Conservation (phyloP, 92 coral and sea anemone species). For the Actinernus sp. region DNA sequence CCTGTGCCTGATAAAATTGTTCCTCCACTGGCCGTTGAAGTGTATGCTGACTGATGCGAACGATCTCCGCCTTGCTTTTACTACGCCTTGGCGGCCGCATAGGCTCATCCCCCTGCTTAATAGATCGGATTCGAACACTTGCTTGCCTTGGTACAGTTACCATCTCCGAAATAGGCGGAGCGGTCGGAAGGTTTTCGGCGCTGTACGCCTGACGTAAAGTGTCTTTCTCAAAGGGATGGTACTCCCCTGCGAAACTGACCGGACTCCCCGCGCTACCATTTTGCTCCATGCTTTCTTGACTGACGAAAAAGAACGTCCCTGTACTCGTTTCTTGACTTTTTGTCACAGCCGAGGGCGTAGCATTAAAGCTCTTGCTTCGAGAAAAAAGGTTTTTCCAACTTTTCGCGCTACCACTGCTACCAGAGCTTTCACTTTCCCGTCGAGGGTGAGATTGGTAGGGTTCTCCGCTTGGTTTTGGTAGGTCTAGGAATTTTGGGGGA, state of each 20-base stretch:
- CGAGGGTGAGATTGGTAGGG: constrained; percentile 51
- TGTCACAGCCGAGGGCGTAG: constrained; percentile 32
- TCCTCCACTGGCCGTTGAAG: not conserved
- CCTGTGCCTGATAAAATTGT: too few species aligned
- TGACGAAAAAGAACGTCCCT: constrained; percentile 62
- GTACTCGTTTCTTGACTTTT: constrained; percentile 60
- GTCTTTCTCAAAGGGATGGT: constrained; percentile 17
- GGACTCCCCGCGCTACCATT: constrained; percentile 20
- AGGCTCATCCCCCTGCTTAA: constrained; percentile 38
- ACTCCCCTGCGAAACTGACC: constrained; percentile 52
- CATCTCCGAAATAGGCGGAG: constrained; percentile 1
- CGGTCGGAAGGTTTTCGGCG: constrained; percentile 49
- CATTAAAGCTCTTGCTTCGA: constrained; percentile 60
- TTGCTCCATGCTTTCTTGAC: constrained; percentile 33
- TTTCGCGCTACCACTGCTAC: constrained; percentile 28
- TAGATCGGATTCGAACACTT: constrained; percentile 22
- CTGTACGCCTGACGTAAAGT: constrained; percentile 60
- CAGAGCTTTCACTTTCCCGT: constrained; percentile 41
- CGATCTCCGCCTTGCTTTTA: constrained; percentile 16
- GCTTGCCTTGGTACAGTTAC: constrained; percentile 8
- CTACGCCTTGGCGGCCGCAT: constrained; percentile 23
- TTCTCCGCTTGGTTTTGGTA: constrained; percentile 15
- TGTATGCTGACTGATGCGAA: not conserved
- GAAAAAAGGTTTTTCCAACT: constrained; percentile 65
- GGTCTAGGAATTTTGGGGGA: constrained; percentile 51